Evolutionary conservation across 2,888 invertebrate species (phyloP).

Genomic region (Ichneumoninae sp.): DNA sequence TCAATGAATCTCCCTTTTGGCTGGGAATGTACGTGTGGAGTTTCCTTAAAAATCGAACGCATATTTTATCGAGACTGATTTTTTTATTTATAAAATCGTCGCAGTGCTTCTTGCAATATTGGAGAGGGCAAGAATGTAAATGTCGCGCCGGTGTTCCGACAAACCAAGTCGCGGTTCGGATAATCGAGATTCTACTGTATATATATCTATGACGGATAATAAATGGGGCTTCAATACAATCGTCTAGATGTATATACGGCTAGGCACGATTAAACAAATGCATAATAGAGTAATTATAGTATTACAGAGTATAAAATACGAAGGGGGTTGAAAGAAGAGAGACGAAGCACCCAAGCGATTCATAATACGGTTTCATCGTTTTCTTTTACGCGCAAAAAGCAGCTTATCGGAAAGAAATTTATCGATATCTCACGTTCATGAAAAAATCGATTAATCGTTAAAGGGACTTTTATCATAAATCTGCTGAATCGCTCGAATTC

Average conservation of each 20-base stretch:
- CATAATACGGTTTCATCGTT: constrained; percentile 11
- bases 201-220: constrained; percentile 36
- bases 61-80: not conserved
- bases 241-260: constrained; percentile 30
- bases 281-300: constrained; percentile 26
- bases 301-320: constrained; percentile 21
- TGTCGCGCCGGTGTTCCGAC: not conserved
- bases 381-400: constrained; percentile 29
- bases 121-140: not conserved
- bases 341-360: constrained; percentile 60
- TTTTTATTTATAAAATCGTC: not conserved
- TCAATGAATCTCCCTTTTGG: too few species aligned
- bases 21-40: too few species aligned
- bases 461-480: constrained; percentile 25
- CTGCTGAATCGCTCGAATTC: not conserved
- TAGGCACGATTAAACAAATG: constrained; percentile 33
- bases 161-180: not conserved
- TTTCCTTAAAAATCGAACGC: not conserved
- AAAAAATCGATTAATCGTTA: constrained; percentile 35
- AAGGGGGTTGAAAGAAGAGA: constrained; percentile 54
- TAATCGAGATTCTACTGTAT: not conserved
- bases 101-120: not conserved
- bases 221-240: constrained; percentile 36
- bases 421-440: constrained; percentile 11
- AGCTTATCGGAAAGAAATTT: not conserved